phyloP scores from a whole-genome alignment of 2,797 vertebrate species.

The Prunella strophiata region DNA sequence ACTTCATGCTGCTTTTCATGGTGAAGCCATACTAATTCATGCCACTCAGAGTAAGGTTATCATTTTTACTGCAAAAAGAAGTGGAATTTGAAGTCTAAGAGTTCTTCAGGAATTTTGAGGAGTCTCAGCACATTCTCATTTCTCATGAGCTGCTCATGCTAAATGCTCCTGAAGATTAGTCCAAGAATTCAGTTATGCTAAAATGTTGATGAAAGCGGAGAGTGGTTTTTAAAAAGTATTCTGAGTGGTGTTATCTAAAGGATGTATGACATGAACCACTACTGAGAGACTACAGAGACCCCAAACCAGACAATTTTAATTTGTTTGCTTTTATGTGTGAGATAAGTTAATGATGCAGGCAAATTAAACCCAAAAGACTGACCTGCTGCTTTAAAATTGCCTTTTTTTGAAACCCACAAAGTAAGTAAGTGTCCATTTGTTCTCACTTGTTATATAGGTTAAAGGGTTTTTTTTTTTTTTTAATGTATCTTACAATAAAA shows the following conservation, averaged over 20 bases:
- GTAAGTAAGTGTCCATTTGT: not conserved
- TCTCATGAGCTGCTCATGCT: not conserved
- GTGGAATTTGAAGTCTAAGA: not conserved
- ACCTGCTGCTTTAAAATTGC: not conserved
- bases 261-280: not conserved
- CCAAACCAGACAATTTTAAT: not conserved
- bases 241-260: not conserved
- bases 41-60: not conserved
- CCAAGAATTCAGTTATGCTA: not conserved
- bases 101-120: not conserved
- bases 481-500: not conserved
- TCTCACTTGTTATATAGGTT: not conserved
- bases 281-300: not conserved
- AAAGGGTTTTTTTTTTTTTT: not conserved
- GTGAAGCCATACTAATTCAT: not conserved
- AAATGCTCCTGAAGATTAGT: not conserved
- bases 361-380: not conserved
- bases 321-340: not conserved
- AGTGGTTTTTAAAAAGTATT: not conserved
- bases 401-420: not conserved
- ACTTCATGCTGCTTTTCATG: not conserved
- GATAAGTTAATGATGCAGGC: not conserved
- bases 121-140: not conserved
- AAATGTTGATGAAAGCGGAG: not conserved
- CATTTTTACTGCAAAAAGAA: not conserved